Conservation (phyloP, 1,140 invertebrate species). For the Cydia splendana region DNA sequence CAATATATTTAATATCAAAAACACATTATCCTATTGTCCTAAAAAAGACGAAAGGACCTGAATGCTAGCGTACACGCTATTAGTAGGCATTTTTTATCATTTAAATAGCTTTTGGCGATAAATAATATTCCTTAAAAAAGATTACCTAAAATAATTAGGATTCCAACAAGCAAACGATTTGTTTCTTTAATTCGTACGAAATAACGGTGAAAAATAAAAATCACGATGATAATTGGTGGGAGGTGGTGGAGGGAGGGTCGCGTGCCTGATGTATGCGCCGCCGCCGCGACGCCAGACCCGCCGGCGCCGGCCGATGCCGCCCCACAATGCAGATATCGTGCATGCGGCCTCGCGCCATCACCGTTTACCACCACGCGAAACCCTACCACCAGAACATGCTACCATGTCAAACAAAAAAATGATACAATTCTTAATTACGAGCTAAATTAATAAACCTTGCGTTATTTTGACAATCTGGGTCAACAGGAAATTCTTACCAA, state of each 20-base stretch:
- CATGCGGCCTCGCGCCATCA: slow-evolving; percentile 54
- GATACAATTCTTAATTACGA: slow-evolving; percentile 33
- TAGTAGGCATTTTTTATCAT: background rate
- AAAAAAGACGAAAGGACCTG: background rate
- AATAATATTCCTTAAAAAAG: background rate
- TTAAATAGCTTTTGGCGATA: background rate
- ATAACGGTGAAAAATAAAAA: slow-evolving; percentile 47
- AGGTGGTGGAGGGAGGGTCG: slow-evolving; percentile 47
- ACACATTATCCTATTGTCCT: too few relatives aligned
- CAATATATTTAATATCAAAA: too few relatives aligned
- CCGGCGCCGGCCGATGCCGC: slow-evolving; percentile 66
- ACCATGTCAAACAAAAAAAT: slow-evolving; percentile 29
- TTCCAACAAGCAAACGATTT: background rate
- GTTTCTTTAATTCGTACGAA: slow-evolving; percentile 11
- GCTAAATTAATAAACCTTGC: slow-evolving; percentile 18
- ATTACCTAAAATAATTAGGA: background rate
- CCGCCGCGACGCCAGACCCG: slow-evolving; percentile 72
- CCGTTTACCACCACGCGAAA: slow-evolving; percentile 56
- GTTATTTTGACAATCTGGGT: slow-evolving; percentile 33
- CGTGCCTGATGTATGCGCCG: slow-evolving; percentile 77
- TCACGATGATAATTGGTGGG: slow-evolving; percentile 52
- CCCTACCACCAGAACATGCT: slow-evolving; percentile 23
- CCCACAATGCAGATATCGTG: slow-evolving; percentile 76
- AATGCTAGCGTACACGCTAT: background rate
- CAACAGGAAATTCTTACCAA: background rate